Evolutionary conservation across 30 jellyfish, hydroid and myxozoan species (phyloP).

Genomic region (Phacellophora camtschatica): DNA sequence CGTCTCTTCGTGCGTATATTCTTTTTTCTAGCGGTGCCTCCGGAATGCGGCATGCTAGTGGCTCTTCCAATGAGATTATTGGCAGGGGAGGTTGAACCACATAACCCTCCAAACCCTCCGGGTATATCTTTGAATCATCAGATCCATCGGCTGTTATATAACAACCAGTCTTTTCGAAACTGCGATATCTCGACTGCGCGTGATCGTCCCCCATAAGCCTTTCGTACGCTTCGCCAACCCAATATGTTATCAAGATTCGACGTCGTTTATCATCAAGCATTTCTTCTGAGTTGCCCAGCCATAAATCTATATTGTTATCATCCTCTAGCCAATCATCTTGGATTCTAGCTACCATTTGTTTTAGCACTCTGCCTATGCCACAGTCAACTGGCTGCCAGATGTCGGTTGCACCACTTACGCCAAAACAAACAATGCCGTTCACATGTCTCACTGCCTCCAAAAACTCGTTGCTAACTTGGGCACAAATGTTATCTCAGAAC

Average conservation of each 20-base stretch:
- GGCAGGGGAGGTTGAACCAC: neutral
- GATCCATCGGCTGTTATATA: slow-evolving; percentile 32
- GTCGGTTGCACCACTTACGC: no score
- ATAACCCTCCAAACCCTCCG: slow-evolving; percentile 10
- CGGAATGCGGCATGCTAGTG: no score
- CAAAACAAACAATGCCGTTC: no score
- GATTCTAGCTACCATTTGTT: neutral
- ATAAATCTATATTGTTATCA: slow-evolving; percentile 15
- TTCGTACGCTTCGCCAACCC: slow-evolving; percentile 32
- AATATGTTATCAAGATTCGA: slow-evolving; percentile 15
- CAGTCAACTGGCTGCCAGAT: no score
- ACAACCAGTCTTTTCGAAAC: slow-evolving; percentile 26
- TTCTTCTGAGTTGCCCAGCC: slow-evolving; percentile 25
- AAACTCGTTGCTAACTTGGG: no score
- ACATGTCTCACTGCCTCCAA: no score
- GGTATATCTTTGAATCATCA: neutral
- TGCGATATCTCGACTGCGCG: neutral
- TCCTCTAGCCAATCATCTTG: slow-evolving; percentile 17
- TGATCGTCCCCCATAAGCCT: neutral
- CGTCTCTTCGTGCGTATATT: no score
- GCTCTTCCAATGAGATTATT: no score
- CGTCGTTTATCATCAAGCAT: slow-evolving; percentile 12
- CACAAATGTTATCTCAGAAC: no score
- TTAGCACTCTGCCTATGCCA: slow-evolving; percentile 15
- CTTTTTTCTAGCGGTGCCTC: no score